phyloP scores from a whole-genome alignment of 2,113 vertebrate genomes.

The Myanophis thanlyinensis region DNA sequence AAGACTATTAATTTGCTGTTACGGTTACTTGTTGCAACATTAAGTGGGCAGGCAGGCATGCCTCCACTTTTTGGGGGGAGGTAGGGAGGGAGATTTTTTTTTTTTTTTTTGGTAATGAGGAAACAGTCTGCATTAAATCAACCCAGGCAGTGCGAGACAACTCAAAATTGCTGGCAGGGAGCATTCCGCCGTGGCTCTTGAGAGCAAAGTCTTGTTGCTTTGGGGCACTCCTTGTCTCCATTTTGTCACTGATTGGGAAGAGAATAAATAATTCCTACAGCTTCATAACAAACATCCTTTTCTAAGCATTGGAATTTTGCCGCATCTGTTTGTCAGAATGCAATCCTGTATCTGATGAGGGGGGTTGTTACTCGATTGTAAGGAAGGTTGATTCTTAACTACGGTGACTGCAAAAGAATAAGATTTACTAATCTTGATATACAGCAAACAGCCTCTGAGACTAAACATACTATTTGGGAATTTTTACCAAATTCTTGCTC shows the following conservation, averaged over 20 bases:
- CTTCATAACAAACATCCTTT: not conserved
- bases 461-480: not conserved
- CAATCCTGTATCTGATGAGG: not conserved
- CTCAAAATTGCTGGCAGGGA: not conserved
- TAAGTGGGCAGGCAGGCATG: not conserved
- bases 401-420: not conserved
- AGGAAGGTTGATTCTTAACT: not conserved
- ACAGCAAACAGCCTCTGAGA: not conserved
- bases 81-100: not conserved
- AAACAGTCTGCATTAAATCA: not conserved
- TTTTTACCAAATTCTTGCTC: not conserved
- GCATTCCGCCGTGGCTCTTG: not conserved
- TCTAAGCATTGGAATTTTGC: not conserved
- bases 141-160: not conserved
- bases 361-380: not conserved
- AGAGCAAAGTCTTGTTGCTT: not conserved
- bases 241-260: not conserved
- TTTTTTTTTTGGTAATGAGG: not conserved
- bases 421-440: not conserved
- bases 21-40: not conserved
- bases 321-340: not conserved
- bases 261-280: not conserved
- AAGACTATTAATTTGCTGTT: not conserved
- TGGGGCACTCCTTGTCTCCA: not conserved
- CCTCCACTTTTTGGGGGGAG: not conserved